Evolutionary conservation across 1,140 invertebrate genomes (phyloP), one percentile per base, ranked within the genome.

Genomic region (Caenorhabditis inopinata): DNA sequence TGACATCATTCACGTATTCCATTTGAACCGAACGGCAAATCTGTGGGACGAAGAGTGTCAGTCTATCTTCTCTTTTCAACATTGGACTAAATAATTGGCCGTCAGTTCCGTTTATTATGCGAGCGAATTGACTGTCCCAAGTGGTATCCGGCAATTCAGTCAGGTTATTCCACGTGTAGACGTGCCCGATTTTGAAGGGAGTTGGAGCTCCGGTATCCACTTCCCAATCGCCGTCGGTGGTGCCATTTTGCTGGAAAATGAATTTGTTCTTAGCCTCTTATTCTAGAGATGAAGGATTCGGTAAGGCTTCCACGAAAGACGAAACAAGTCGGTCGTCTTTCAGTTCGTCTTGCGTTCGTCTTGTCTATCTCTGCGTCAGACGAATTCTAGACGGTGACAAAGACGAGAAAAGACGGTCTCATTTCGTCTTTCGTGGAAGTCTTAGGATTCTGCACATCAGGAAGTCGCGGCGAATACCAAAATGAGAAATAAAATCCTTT

Each of bases 41-140:
- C 53, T 85, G 84, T 12, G 85, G 83, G 27, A 83, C 82, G 74
- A 88, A 88, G 18, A 87, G 48, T 12, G 46, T 35, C n/a, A 85
- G 18, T 5, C 51, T 47, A 21, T 84, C 32, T 29, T 82, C 79
- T 21, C 51, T 51, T 46, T 83, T 29, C 12, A 88, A 21, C 29
- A 78, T 62, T 11, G 87, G 86, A 47, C 53, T 42, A 62, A 87
- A 88, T n/a, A 88, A 32, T 62, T 88, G 84, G 16, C 85, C 86
- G 32, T 87, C 86, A 23, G 83, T 85, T 32, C 87, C 86, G 29
- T 87, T 87, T 53, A 87, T 78, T 83, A 82, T 84, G 45, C 85
- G 47, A 3, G 86, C 87, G 16, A 82, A 45, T 14, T 25, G 32
- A 23, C 78, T 81, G 32, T 82, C 87, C 84, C 85, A 87, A 6